Conservation (phyloP, 1,140 invertebrate genomes). For the Trialeurodes vaporariorum region DNA sequence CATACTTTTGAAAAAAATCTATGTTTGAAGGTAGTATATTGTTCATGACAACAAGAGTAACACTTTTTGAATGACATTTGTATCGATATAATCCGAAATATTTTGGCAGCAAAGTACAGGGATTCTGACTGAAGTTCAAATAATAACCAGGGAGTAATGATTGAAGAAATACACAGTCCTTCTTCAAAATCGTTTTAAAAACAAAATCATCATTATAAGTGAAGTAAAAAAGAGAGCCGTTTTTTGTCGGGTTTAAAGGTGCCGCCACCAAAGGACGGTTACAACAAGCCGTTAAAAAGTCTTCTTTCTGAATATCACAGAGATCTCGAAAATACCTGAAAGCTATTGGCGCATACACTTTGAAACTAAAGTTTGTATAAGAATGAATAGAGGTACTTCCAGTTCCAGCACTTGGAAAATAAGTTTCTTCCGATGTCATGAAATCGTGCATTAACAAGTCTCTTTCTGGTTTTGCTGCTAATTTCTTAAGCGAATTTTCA, state of each 20-base stretch:
- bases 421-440: conserved; percentile 92
- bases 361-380: conserved; percentile 85
- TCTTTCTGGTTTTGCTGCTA: conserved; percentile 93
- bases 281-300: conserved; percentile 97
- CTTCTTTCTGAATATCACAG: conserved; percentile 95
- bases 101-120: conserved; percentile 92
- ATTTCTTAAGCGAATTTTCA: conserved; percentile 81
- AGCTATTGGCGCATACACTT: conserved; percentile 95
- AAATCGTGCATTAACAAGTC: conserved; percentile 99
- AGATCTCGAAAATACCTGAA: conserved; percentile 97
- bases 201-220: conserved; percentile 98
- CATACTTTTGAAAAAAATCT: conserved; percentile 93
- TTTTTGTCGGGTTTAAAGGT: conserved; percentile 89
- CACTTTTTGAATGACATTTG: conserved; percentile 94
- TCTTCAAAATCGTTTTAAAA: conserved; percentile 97
- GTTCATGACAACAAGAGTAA: conserved; percentile 96
- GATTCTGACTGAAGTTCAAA: conserved; percentile 94
- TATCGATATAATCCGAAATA: conserved; percentile 99
- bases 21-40: conserved; percentile 92
- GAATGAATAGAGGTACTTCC: conserved; percentile 78
- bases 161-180: conserved; percentile 97
- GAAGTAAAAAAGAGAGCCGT: conserved; percentile 97
- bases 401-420: conserved; percentile 80
- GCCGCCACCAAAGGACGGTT: conserved; percentile 82
- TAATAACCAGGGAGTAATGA: conserved; percentile 93